Evolutionary conservation across 2,113 vertebrate species (phyloP), one percentile per base, ranked within the genome.

Genomic region (Tringa solitaria): DNA sequence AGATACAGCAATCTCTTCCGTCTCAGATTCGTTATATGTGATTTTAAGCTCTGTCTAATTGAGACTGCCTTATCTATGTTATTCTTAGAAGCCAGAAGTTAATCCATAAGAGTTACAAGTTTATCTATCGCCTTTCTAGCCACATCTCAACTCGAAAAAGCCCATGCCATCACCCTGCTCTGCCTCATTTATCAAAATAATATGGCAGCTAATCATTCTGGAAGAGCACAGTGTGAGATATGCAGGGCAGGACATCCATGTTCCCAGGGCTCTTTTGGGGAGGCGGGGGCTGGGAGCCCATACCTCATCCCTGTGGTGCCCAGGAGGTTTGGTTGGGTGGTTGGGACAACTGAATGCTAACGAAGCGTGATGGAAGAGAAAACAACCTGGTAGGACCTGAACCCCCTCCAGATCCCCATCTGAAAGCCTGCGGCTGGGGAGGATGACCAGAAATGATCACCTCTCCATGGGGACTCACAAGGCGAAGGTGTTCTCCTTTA

Each of bases 1-100:
- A 90, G 60, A 87, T 92, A 72, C 37, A 89, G 57, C 77, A 46
- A 87, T 93, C 61, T 89, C 61, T 92, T 95, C 83, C 2, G 2
- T 87, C 94, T 96, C 65, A 57, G 41, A 81, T 92, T 89, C 2
- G 0, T 96, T 96, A 41, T 76, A 82, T 95, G 80, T 92, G 84
- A 84, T 95, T 96, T 93, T 93, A 95, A 89, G 83, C 77, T 92
- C 76, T 85, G 80, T 60, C 87, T 97, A 94, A 93, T 95, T 96
- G 88, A 93, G 89, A 70, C 82, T 96, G 65, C 65, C 86, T 96
- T 96, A 97, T 96, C 96, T 95, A 22, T 96, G 95, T 96, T 96
- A 89, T 93, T 95, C 84, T 96, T 96, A 91, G 92, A 84, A 84
- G 89, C 69, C 61, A 89, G 65, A 95, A 96, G 57, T 95, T 95